A percentile compares a stretch with the other conserved stretches of the same genome.
phyloP scores from a whole-genome alignment of 2,797 vertebrate genomes.

The Chanos chanos region DNA sequence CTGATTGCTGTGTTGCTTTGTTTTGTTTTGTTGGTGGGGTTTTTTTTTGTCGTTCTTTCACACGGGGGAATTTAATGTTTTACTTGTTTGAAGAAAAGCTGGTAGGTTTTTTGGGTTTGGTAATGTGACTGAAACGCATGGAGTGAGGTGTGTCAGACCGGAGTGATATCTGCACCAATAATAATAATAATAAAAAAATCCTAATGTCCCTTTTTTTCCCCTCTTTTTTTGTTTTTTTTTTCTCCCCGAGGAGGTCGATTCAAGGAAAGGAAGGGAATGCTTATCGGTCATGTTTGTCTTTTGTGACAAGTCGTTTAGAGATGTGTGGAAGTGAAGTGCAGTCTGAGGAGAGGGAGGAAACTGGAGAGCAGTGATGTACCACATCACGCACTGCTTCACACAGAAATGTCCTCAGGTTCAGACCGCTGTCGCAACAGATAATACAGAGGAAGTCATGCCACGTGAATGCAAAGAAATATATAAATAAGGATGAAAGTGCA shows the following conservation, averaged over 20 bases:
- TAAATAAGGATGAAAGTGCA: slow-evolving; percentile 6
- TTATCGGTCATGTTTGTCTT: slow-evolving; percentile 25
- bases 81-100: slow-evolving; percentile 2
- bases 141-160: slow-evolving; percentile 11
- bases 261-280: slow-evolving; percentile 4
- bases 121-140: slow-evolving; percentile 27
- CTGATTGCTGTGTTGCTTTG: slow-evolving; percentile 12
- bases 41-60: too few relatives aligned
- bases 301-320: neutral
- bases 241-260: slow-evolving; percentile 16
- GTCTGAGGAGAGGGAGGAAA: neutral
- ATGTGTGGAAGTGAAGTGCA: neutral
- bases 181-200: too few relatives aligned
- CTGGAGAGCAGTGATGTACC: neutral
- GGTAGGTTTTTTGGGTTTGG: neutral
- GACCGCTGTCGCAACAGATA: slow-evolving; percentile 19
- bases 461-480: neutral
- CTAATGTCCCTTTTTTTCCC: slow-evolving; percentile 26
- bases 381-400: slow-evolving; percentile 2
- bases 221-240: too few relatives aligned
- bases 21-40: neutral
- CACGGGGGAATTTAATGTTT: slow-evolving; percentile 32
- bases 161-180: slow-evolving; percentile 19
- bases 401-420: slow-evolving; percentile 15
- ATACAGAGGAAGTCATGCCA: neutral